Conservation (phyloP, 2,888 invertebrate species). For the Muscina levida region DNA sequence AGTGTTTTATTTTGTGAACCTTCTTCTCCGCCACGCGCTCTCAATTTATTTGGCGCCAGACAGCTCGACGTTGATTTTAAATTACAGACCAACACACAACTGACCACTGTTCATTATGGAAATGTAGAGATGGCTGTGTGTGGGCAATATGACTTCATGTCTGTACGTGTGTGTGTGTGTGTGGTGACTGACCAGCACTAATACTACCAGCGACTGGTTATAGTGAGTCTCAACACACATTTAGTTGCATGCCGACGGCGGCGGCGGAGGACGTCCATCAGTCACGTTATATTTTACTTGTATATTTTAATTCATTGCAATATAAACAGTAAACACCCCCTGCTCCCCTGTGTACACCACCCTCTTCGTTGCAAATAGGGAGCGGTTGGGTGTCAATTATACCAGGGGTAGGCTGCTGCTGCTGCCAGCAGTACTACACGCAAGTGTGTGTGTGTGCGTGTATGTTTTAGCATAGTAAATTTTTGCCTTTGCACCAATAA, state of each 20-base stretch:
- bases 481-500: slow-evolving; percentile 13
- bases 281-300: slow-evolving; percentile 58
- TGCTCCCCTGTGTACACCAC: slow-evolving; percentile 24
- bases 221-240: too few relatives aligned
- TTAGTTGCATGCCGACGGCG: too few relatives aligned
- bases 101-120: slow-evolving; percentile 51
- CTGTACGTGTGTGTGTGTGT: neutral
- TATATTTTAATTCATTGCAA: slow-evolving; percentile 61
- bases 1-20: slow-evolving; percentile 48
- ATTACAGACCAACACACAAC: slow-evolving; percentile 53
- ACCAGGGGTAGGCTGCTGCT: too few relatives aligned
- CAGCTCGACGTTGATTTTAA: slow-evolving; percentile 63
- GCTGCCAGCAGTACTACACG: too few relatives aligned
- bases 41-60: slow-evolving; percentile 63
- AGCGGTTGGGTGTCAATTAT: neutral
- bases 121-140: neutral
- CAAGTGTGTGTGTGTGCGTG: neutral
- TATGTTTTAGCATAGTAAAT: slow-evolving; percentile 48
- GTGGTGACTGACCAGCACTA: too few relatives aligned
- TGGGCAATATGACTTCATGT: neutral
- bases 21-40: too few relatives aligned
- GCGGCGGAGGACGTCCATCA: slow-evolving; percentile 21
- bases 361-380: neutral
- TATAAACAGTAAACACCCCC: slow-evolving; percentile 48
- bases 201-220: too few relatives aligned